A percentile compares a stretch with the other conserved stretches of the same genome.
Conservation (phyloP, 2,888 invertebrate genomes). For the Boloria euphrosyne region DNA sequence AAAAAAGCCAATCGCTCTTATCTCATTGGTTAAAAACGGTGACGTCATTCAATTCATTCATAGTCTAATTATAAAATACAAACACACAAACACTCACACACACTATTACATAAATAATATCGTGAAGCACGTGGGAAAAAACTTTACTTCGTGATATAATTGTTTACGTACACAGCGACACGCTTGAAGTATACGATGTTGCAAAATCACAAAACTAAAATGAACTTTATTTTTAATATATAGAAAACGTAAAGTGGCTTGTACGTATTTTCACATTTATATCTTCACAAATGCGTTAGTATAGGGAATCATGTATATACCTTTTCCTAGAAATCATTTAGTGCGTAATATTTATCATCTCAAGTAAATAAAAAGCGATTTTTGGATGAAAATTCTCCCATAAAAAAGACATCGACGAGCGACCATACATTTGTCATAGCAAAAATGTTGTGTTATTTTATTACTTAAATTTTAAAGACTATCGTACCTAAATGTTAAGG, state of each 20-base stretch:
- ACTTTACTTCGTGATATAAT: conserved; percentile 48
- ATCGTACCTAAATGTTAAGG: too few species aligned
- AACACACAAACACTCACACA: conserved; percentile 32
- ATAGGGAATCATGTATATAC: neutral
- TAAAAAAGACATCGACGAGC: conserved; percentile 43
- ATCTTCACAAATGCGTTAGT: neutral
- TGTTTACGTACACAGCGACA: conserved; percentile 46
- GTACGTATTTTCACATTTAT: neutral
- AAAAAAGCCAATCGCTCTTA: conserved; percentile 12
- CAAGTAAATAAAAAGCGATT: conserved; percentile 18
- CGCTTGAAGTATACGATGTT: conserved; percentile 11
- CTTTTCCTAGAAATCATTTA: conserved; percentile 34
- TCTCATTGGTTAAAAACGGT: conserved; percentile 40
- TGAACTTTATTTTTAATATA: neutral
- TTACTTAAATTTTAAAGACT: too few species aligned
- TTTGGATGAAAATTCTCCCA: conserved; percentile 12
- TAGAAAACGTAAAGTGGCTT: conserved; percentile 16
- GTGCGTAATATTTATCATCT: conserved; percentile 32
- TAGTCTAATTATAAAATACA: conserved; percentile 51
- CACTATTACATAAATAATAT: conserved; percentile 37
- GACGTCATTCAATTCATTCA: conserved; percentile 55
- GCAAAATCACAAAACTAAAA: conserved; percentile 8
- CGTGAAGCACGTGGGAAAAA: conserved; percentile 50
- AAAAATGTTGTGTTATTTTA: neutral
- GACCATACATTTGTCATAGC: neutral